phyloP scores from a whole-genome alignment of 2,888 invertebrate genomes.

The Ceriagrion tenellum region DNA sequence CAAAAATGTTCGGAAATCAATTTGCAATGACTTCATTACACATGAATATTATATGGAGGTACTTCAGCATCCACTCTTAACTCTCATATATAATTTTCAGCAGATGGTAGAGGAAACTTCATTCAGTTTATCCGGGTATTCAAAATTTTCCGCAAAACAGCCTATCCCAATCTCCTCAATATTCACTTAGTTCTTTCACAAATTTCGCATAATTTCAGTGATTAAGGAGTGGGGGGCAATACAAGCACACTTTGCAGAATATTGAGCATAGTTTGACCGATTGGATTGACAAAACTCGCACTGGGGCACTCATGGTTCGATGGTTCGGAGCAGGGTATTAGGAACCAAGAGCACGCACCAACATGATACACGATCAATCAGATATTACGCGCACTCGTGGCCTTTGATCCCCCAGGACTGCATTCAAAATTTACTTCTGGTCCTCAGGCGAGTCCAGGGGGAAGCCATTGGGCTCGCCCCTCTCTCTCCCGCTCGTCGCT shows the following conservation, averaged over 20 bases:
- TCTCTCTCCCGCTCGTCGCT: neutral
- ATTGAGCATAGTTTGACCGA: neutral
- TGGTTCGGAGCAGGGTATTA: neutral
- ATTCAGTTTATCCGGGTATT: too few relatives aligned
- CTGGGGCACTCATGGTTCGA: neutral
- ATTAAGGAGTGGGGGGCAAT: neutral
- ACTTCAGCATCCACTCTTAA: too few relatives aligned
- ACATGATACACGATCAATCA: constrained; percentile 18
- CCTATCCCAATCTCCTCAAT: too few relatives aligned
- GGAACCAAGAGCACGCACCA: neutral
- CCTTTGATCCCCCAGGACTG: neutral
- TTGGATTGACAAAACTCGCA: neutral
- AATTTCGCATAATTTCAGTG: too few relatives aligned
- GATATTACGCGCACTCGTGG: constrained; percentile 4
- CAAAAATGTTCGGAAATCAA: too few relatives aligned
- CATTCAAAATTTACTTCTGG: neutral
- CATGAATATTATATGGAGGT: too few relatives aligned
- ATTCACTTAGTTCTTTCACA: too few relatives aligned
- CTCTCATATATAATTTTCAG: too few relatives aligned
- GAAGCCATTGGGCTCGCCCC: neutral
- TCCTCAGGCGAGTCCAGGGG: neutral
- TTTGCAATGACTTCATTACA: too few relatives aligned
- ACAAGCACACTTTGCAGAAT: neutral
- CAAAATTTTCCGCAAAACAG: too few relatives aligned
- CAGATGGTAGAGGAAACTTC: too few relatives aligned